These are phyloP conservation scores for Phyllostomus hastatus DNA, from an alignment of 2,113 vertebrate genomes.

Conservation along the genomic window DNA sequence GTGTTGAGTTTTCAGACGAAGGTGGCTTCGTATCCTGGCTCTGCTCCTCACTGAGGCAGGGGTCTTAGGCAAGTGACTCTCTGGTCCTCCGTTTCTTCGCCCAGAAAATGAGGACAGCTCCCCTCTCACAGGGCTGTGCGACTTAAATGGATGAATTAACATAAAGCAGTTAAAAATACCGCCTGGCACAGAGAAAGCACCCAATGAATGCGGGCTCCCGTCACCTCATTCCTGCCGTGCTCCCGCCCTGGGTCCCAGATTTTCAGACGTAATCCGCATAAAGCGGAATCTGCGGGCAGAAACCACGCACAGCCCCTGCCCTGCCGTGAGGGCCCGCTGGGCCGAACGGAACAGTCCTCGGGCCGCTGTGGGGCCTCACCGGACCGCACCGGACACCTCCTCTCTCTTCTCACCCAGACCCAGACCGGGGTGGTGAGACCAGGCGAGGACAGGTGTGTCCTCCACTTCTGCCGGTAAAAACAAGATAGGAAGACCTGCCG, in stretches of 20 bases:
- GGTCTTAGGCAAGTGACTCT: background rate
- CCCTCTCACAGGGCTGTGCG: background rate
- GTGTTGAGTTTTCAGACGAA: background rate
- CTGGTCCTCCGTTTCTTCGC: background rate
- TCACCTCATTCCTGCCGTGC: rapidly evolving
- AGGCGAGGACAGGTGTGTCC: background rate
- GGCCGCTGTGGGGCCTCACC: background rate
- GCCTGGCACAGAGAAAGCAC: background rate
- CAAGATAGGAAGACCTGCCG: background rate
- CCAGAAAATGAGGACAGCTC: background rate
- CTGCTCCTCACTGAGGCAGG: background rate
- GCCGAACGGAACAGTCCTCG: background rate
- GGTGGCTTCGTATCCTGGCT: background rate
- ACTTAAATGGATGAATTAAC: background rate
- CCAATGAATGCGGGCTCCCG: rapidly evolving
- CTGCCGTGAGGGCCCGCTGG: rapidly evolving
- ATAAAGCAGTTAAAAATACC: background rate
- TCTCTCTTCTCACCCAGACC: background rate
- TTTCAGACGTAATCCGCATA: background rate
- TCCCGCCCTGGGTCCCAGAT: background rate
- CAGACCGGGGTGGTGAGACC: background rate
- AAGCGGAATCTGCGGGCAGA: background rate
- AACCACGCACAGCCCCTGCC: background rate
- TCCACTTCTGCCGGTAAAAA: background rate
- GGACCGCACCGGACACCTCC: background rate